Evolutionary conservation across 2,888 invertebrate genomes (phyloP).

Genomic region (Apeira syringaria): DNA sequence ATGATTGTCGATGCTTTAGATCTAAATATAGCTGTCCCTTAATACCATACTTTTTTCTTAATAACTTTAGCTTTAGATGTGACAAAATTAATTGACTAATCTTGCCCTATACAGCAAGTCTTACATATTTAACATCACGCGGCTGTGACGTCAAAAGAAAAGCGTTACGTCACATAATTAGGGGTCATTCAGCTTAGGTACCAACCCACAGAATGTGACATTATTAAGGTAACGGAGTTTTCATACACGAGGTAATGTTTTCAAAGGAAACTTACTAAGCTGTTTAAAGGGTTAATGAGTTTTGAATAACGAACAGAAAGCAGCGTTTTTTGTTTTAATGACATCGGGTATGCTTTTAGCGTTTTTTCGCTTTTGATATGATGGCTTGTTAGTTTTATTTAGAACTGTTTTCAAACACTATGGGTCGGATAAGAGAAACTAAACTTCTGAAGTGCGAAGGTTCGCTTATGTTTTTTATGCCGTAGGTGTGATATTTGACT

Average conservation of each 20-base stretch:
- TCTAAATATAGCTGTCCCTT: too few species aligned
- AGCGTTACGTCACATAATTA: constrained; percentile 44
- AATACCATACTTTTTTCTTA: too few species aligned
- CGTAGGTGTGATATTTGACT: too few species aligned
- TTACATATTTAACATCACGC: constrained; percentile 9
- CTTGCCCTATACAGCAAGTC: not conserved
- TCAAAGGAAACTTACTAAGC: constrained; percentile 48
- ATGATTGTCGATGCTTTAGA: too few species aligned
- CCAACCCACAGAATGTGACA: constrained; percentile 39
- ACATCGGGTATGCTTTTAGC: constrained; percentile 15
- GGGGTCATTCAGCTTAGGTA: constrained; percentile 39
- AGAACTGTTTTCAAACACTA: too few species aligned
- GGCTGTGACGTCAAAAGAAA: constrained; percentile 31
- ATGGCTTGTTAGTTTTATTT: not conserved
- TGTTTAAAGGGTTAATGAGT: constrained; percentile 53
- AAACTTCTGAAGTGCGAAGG: too few species aligned
- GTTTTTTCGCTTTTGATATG: constrained; percentile 4
- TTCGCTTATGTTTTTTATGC: too few species aligned
- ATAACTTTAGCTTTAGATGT: not conserved
- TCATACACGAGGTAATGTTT: constrained; percentile 40
- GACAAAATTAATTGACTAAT: not conserved
- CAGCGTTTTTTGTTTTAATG: constrained; percentile 25
- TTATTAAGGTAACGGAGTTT: constrained; percentile 40
- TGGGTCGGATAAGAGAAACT: too few species aligned
- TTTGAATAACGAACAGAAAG: constrained; percentile 35